Evolutionary conservation across 2,113 vertebrate genomes (phyloP).

Genomic region (Gymnarchus niloticus): DNA sequence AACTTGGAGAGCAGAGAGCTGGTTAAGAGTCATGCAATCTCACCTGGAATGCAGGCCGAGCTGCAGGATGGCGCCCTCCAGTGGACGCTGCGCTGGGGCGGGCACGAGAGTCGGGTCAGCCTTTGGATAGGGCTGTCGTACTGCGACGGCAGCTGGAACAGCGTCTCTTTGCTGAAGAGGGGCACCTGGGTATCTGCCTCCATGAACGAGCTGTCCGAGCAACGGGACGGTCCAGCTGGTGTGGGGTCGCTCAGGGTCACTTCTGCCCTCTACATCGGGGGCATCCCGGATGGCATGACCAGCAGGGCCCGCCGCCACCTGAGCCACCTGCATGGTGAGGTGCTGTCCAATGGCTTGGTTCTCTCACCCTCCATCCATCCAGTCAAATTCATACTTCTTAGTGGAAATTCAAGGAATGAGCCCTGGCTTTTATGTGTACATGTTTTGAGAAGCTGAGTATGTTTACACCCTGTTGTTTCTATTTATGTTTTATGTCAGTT

Average conservation of each 20-base stretch:
- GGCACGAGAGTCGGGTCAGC: slow-evolving; percentile 58
- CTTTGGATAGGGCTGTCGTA: slow-evolving; percentile 77
- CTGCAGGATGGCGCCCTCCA: slow-evolving; percentile 73
- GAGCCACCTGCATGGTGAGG: slow-evolving; percentile 71
- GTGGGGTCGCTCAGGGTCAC: slow-evolving; percentile 56
- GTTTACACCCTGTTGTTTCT: neutral
- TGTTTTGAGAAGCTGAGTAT: neutral
- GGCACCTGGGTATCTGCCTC: slow-evolving; percentile 54
- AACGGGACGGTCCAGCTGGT: slow-evolving; percentile 21
- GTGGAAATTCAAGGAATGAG: no score
- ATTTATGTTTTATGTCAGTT: neutral
- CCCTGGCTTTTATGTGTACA: neutral
- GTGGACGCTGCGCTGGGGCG: slow-evolving; percentile 60
- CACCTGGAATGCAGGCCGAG: slow-evolving; percentile 60
- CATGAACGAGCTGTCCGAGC: slow-evolving; percentile 64
- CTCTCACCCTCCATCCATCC: neutral
- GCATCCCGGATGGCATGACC: slow-evolving; percentile 61
- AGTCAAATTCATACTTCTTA: neutral
- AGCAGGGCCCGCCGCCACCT: slow-evolving; percentile 50
- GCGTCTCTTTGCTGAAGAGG: slow-evolving; percentile 62
- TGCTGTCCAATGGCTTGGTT: neutral
- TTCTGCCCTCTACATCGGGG: slow-evolving; percentile 75
- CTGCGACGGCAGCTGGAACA: slow-evolving; percentile 81
- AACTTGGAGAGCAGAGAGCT: neutral
- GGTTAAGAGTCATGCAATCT: neutral